phyloP scores from a whole-genome alignment of 2,113 vertebrate species.

The Rhinoptilus africanus region DNA sequence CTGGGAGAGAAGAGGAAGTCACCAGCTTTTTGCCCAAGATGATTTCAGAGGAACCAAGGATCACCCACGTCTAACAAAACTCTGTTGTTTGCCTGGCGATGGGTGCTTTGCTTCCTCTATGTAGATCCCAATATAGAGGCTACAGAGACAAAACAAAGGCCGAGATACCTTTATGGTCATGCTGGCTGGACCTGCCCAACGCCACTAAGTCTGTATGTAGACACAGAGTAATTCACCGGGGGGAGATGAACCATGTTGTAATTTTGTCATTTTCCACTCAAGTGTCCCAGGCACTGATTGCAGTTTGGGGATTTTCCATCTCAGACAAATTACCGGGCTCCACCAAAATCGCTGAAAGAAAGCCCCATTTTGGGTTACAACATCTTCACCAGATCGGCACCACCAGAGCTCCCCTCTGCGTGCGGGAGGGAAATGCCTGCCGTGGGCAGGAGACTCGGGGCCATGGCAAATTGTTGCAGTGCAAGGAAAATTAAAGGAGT shows the following conservation, averaged over 20 bases:
- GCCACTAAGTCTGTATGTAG: rapidly evolving
- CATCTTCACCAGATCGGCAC: neutral
- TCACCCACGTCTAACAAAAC: neutral
- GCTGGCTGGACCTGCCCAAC: neutral
- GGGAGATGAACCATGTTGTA: neutral
- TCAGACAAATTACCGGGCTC: neutral
- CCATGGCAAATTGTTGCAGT: neutral
- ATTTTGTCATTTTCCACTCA: constrained; percentile 11
- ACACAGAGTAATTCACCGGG: neutral
- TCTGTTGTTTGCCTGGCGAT: rapidly evolving
- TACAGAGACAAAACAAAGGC: neutral
- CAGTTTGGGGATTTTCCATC: constrained; percentile 23
- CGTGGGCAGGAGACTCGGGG: rapidly evolving
- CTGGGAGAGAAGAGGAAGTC: neutral
- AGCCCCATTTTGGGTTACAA: neutral
- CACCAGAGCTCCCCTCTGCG: neutral
- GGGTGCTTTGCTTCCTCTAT: neutral
- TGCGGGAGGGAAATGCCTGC: neutral
- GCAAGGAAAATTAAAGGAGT: constrained; percentile 30
- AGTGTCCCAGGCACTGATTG: neutral
- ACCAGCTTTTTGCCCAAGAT: neutral
- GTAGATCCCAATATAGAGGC: neutral
- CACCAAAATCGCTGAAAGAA: neutral
- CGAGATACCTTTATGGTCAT: rapidly evolving
- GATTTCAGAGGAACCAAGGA: neutral